Conservation (phyloP, 2,113 vertebrate species). For the Pluvianellus socialis region DNA sequence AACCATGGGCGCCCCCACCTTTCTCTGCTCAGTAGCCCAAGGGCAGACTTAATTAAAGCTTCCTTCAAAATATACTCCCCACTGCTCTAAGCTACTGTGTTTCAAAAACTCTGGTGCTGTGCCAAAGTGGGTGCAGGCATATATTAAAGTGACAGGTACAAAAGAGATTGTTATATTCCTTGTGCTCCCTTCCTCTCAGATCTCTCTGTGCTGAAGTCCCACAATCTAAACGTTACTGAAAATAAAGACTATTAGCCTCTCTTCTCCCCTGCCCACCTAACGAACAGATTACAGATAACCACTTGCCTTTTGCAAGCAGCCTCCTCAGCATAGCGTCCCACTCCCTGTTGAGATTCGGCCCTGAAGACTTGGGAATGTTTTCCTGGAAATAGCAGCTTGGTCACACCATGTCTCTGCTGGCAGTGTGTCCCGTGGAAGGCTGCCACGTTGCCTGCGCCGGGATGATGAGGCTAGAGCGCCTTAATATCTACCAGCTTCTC, state of each 20-base stretch:
- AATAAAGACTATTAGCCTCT: not conserved
- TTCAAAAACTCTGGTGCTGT: slow-evolving; percentile 54
- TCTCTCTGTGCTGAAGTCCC: not conserved
- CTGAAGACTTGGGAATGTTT: not conserved
- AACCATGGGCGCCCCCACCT: not conserved
- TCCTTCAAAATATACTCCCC: slow-evolving; percentile 60
- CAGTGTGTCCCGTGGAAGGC: not conserved
- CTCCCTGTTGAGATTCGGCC: not conserved
- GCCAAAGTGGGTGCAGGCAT: slow-evolving; percentile 58
- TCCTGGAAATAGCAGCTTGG: not conserved
- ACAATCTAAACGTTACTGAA: not conserved
- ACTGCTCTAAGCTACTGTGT: slow-evolving; percentile 29
- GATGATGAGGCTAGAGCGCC: not conserved
- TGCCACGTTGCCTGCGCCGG: not conserved
- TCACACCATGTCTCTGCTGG: not conserved
- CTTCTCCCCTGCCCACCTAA: not conserved
- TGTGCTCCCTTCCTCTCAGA: not conserved
- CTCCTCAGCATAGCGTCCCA: not conserved
- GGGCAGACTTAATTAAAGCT: slow-evolving; percentile 70
- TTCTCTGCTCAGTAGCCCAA: slow-evolving; percentile 42
- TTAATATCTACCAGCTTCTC: not conserved
- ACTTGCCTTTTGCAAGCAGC: not conserved
- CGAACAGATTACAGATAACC: not conserved
- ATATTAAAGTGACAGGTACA: slow-evolving; percentile 58
- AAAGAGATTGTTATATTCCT: slow-evolving; percentile 8